phyloP scores from a whole-genome alignment of 2,113 vertebrate genomes.

The Anser brachyrhynchus region DNA sequence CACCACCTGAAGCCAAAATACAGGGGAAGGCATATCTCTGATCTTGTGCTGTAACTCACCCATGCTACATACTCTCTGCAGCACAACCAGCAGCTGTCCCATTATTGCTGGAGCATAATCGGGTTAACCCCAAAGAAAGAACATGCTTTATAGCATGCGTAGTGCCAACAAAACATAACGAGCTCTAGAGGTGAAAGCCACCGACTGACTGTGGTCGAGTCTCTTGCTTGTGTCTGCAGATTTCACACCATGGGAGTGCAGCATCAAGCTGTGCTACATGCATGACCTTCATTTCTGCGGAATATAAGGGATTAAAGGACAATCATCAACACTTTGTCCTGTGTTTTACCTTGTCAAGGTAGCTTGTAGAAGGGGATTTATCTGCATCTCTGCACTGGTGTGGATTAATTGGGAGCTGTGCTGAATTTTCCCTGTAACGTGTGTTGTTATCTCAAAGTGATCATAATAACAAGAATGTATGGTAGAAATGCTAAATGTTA shows the following conservation, averaged over 20 bases:
- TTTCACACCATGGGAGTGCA: not conserved
- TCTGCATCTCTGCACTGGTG: not conserved
- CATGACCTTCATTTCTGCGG: not conserved
- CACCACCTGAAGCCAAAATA: not conserved
- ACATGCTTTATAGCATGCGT: rapidly evolving
- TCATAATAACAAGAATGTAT: not conserved
- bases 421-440: not conserved
- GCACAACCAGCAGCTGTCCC: rapidly evolving
- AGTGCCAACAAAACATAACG: not conserved
- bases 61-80: rapidly evolving
- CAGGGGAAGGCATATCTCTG: not conserved
- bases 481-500: not conserved
- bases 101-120: not conserved
- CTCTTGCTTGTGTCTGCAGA: not conserved
- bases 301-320: not conserved
- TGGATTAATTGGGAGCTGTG: not conserved
- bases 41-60: not conserved
- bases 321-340: not conserved
- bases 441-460: not conserved
- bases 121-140: rapidly evolving
- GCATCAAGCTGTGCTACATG: not conserved
- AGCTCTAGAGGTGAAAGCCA: not conserved
- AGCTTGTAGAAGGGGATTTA: not conserved
- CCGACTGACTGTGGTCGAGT: too few relatives aligned
- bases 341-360: not conserved